Evolutionary conservation across 1,140 invertebrate species (phyloP).

Genomic region (Eumaeus atala): DNA sequence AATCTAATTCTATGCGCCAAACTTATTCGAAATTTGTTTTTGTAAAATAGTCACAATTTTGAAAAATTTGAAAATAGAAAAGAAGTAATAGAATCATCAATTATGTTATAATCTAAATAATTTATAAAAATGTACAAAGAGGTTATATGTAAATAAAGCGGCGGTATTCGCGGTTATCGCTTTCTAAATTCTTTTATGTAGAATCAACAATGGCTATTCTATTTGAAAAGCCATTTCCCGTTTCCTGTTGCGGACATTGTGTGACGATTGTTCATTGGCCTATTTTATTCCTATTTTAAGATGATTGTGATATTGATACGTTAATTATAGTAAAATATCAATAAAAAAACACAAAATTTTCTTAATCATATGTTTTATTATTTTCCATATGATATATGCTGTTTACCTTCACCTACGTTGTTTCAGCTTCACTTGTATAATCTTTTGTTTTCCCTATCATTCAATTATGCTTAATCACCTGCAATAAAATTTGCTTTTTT

Average conservation of each 20-base stretch:
- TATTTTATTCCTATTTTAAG: conserved; percentile 63
- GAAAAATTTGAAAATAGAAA: too few relatives aligned
- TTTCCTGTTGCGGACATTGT: conserved; percentile 40
- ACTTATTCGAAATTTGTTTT: too few relatives aligned
- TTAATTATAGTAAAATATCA: conserved; percentile 64
- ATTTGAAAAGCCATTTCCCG: conserved; percentile 45
- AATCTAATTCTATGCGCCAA: too few relatives aligned
- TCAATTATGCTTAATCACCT: too few relatives aligned
- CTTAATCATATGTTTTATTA: conserved; percentile 32
- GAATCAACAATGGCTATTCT: conserved; percentile 19
- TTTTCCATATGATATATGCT: conserved; percentile 12
- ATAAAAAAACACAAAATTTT: conserved; percentile 71
- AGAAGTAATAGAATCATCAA: background rate
- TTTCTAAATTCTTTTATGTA: conserved; percentile 27
- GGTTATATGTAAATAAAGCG: background rate
- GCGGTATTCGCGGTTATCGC: conserved; percentile 12
- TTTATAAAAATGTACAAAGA: background rate
- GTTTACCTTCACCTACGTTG: too few relatives aligned
- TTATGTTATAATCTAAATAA: background rate
- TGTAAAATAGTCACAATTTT: too few relatives aligned
- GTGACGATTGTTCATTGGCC: conserved; percentile 36
- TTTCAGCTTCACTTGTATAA: too few relatives aligned
- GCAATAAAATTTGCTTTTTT: too few relatives aligned
- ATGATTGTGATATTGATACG: conserved; percentile 65
- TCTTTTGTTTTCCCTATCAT: too few relatives aligned